Conservation (phyloP, 2,797 vertebrate genomes). For the Smutsia temminckii region DNA sequence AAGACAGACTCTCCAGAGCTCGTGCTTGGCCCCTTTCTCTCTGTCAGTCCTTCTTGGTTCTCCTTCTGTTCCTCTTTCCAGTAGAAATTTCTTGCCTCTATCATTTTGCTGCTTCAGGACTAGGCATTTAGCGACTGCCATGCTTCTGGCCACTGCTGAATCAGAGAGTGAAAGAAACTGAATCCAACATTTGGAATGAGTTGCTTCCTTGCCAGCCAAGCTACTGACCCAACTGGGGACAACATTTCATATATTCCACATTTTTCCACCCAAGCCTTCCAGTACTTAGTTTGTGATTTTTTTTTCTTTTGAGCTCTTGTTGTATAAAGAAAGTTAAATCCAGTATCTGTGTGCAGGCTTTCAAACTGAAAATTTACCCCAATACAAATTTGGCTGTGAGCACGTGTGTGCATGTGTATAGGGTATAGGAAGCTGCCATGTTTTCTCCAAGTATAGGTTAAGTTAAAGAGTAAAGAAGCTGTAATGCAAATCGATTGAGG, state of each 20-base stretch:
- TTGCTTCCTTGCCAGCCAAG: slow-evolving; percentile 66
- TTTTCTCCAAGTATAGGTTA: slow-evolving; percentile 7
- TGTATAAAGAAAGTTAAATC: slow-evolving; percentile 56
- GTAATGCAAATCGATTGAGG: slow-evolving; percentile 9
- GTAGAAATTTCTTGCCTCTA: slow-evolving; percentile 50
- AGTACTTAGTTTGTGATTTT: slow-evolving; percentile 17
- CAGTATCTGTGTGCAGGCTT: neutral
- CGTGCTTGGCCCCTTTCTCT: neutral
- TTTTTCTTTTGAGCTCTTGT: neutral
- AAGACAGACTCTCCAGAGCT: neutral
- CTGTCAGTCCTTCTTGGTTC: neutral
- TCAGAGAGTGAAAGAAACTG: slow-evolving; percentile 66
- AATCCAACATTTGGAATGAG: slow-evolving; percentile 71
- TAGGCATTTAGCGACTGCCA: slow-evolving; percentile 58
- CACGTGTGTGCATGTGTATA: neutral
- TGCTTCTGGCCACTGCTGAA: slow-evolving; percentile 69
- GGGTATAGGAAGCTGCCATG: neutral
- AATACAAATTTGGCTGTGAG: neutral
- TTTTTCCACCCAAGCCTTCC: slow-evolving; percentile 54
- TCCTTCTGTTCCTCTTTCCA: slow-evolving; percentile 39
- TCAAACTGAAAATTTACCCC: slow-evolving; percentile 26
- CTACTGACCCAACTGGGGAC: slow-evolving; percentile 66
- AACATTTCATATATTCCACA: slow-evolving; percentile 46
- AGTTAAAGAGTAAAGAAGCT: slow-evolving; percentile 41
- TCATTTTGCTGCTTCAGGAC: slow-evolving; percentile 65